phyloP scores from a whole-genome alignment of 2,888 invertebrate species.

The Synanthedon tipuliformis region DNA sequence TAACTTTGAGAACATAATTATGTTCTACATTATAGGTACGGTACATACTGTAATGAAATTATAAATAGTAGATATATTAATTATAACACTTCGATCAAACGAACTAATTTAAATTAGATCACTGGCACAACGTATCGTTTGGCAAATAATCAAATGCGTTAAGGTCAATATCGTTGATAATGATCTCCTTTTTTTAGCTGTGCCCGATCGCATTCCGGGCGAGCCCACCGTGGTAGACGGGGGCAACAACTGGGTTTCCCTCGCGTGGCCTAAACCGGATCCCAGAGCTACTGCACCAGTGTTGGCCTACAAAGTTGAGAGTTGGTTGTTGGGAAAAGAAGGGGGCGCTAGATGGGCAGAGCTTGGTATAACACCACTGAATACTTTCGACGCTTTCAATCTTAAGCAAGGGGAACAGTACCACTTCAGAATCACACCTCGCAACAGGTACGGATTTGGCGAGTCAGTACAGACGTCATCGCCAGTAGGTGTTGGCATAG shows the following conservation, averaged over 20 bases:
- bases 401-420: slow-evolving; percentile 83
- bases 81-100: neutral
- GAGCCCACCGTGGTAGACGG: slow-evolving; percentile 83
- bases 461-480: slow-evolving; percentile 77
- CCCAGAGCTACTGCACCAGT: slow-evolving; percentile 77
- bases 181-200: slow-evolving; percentile 71
- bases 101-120: slow-evolving; percentile 20
- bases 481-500: slow-evolving; percentile 74
- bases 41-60: too few relatives aligned
- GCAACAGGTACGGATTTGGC: slow-evolving; percentile 92
- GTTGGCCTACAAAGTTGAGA: slow-evolving; percentile 84
- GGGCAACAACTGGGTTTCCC: slow-evolving; percentile 86
- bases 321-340: slow-evolving; percentile 82
- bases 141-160: slow-evolving; percentile 45
- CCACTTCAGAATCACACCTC: slow-evolving; percentile 87
- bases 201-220: slow-evolving; percentile 82
- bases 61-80: too few relatives aligned
- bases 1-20: too few relatives aligned
- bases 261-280: slow-evolving; percentile 85
- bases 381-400: slow-evolving; percentile 86
- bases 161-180: slow-evolving; percentile 46
- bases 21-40: too few relatives aligned
- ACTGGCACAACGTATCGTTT: slow-evolving; percentile 36
- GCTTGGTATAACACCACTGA: slow-evolving; percentile 82
- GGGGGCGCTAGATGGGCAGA: slow-evolving; percentile 88